Evolutionary conservation across 2,888 invertebrate species (phyloP), one percentile per base, ranked within the genome.

Genomic region (Cecidostiba fungosa): DNA sequence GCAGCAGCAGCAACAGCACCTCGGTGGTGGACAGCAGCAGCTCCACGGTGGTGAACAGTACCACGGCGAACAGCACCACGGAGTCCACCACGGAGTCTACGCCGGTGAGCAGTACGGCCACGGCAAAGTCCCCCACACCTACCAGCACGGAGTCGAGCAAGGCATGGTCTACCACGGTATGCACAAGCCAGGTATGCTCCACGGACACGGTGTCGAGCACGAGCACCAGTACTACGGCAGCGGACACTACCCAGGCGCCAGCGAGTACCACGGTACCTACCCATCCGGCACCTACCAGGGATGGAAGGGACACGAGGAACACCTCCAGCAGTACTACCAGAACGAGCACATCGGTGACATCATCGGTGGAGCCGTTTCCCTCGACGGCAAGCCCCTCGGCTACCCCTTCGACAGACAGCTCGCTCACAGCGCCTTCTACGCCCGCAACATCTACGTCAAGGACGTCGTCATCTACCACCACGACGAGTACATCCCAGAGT

Each of bases 371-470:
- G 91, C 90, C 92, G 94, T 93, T 72, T 93, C 92, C 78, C 89
- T 94, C 26, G 94, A 94, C 85, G 93, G 93, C 88, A 93, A 94
- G 76, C 94, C 95, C 19, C 91, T 95, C 36, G 95, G 95, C 79
- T 95, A 93, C 93, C 95, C 95, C 10, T 90, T 95, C 87, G 94
- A 96, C 92, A 94, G 95, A 88, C 94, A 94, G 0, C 91, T 95
- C 79, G 90, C 94, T 80, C 86, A 88, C 19, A 91, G 91, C 89
- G 87, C 94, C 36, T 90, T 93, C 88, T 90, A 90, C 80, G 91
- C 94, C 12, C 93, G 93, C 86, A 95, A 95, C 93, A 89, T 95
- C 87, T 92, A 92, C 90, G 90, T 95, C 82, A 90, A 94, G 82
- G 95, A 95, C 84, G 94, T 95, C 47, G 85, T 93, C 74, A 94